A percentile compares a stretch with the other conserved stretches of the same genome.
These are phyloP conservation scores for Nymphalis c-album DNA, from an alignment of 2,888 invertebrate species.

Conservation along the genomic window DNA sequence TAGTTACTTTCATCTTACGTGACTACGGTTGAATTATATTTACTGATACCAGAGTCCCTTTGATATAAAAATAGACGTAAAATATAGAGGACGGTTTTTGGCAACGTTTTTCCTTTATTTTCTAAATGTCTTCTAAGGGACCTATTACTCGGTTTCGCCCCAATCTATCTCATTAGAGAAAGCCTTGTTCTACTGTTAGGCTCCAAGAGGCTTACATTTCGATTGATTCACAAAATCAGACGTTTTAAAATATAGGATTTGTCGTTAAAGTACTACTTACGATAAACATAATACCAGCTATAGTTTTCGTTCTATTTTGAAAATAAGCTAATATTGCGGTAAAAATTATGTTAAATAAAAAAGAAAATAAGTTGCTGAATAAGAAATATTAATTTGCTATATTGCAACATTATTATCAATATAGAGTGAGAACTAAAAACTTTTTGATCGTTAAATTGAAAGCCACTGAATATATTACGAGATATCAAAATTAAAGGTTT, in stretches of 20 bases:
- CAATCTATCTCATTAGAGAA: conserved; percentile 34
- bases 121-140: conserved; percentile 29
- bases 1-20: conserved; percentile 39
- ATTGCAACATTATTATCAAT: no score
- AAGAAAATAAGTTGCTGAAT: no score
- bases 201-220: conserved; percentile 25
- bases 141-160: conserved; percentile 27
- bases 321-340: no score
- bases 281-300: no score
- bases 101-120: conserved; percentile 27
- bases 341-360: no score
- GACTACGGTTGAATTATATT: conserved; percentile 34
- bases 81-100: conserved; percentile 18
- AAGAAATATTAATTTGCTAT: no score
- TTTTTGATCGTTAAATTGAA: no score
- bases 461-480: no score
- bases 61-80: conserved; percentile 19
- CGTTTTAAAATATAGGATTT: background rate
- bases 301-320: no score
- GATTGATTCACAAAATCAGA: conserved; percentile 21
- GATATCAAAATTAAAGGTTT: background rate
- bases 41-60: conserved; percentile 27
- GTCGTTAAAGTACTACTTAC: background rate
- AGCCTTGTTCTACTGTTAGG: conserved; percentile 22
- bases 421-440: no score